These are phyloP conservation scores for Anthoscopus minutus DNA, from an alignment of 2,113 vertebrate genomes.

Conservation along the genomic window DNA sequence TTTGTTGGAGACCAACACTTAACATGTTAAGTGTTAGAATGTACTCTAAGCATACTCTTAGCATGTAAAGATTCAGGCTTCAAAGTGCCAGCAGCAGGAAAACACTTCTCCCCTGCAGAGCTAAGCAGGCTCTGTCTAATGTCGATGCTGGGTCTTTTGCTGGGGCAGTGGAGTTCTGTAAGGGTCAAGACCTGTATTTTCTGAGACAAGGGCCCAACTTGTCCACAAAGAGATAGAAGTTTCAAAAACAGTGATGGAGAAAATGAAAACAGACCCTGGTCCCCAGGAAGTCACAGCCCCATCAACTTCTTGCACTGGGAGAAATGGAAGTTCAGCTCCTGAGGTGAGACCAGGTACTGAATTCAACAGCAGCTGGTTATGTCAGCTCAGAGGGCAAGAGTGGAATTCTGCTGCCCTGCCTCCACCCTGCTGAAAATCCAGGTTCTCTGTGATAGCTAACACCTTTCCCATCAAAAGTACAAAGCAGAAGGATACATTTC, in stretches of 20 bases:
- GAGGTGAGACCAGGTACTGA: neutral
- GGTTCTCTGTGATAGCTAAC: neutral
- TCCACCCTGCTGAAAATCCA: neutral
- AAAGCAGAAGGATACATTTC: neutral
- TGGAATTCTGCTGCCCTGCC: neutral
- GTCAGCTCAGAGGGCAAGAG: neutral
- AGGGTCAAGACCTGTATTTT: neutral
- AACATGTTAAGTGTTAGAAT: too few relatives aligned
- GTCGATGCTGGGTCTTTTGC: neutral
- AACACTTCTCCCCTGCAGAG: neutral
- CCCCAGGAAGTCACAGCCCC: neutral
- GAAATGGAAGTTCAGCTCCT: neutral
- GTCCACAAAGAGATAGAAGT: neutral
- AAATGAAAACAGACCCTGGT: neutral
- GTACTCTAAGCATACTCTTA: too few relatives aligned
- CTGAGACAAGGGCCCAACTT: neutral
- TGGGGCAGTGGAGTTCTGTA: too few relatives aligned
- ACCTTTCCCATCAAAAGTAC: neutral
- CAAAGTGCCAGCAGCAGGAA: neutral
- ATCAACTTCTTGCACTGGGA: neutral
- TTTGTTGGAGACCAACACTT: neutral
- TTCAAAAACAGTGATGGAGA: neutral
- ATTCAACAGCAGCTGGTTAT: neutral
- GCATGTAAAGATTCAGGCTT: neutral
- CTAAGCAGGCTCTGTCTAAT: neutral